Base-by-base conservation (phyloP, 35 echinoderm and acorn worm species). In the Apostichopus japonicus region DNA sequence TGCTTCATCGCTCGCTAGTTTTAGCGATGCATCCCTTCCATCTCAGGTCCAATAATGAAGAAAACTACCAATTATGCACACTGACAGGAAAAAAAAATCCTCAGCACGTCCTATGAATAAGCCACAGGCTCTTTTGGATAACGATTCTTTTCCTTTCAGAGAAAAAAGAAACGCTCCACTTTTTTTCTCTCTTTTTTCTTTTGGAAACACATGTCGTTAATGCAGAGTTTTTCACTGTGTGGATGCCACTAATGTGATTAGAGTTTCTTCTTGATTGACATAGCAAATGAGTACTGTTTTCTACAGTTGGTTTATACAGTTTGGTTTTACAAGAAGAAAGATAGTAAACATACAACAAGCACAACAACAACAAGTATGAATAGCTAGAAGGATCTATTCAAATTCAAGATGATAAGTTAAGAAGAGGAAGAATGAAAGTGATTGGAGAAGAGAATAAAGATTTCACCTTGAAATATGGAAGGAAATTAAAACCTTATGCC, bases 1-100 rank as follows among this genome's bases (percentile, higher is more conserved):
- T n/a, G 17, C 71, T 75, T 75, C 71, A 75, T n/a, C n/a, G 71
- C 71, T 75, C 71, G n/a, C n/a, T 19, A 75, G 17, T 75, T 75
- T n/a, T 19, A 19, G 71, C 71, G n/a, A 75, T 75, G 71, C 71
- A 16, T 13, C 71, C 71, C 21, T 75, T 19, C 71, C 7, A 15
- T 75, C 71, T 75, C 71, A 19, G 15, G 17, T 75, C 6, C 21
- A 19, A 75, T 75, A 75, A 75, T 75, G 71, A 75, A 75, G 71
- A 75, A 75, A 75, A 75, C 71, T 75, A 75, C 71, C 71, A 75
- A 75, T 75, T 75, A 75, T 75, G 71, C 71, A 75, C 71, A n/a
- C n/a, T 19, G 71, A n/a, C 33, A 44, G 17, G 22, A 75, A 61
- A 61, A 61, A 61, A 61, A 75, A 75, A n/a, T 75, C 71, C 13